Conservation (phyloP, 2,888 invertebrate genomes). For the Marasmarcha lunaedactyla region DNA sequence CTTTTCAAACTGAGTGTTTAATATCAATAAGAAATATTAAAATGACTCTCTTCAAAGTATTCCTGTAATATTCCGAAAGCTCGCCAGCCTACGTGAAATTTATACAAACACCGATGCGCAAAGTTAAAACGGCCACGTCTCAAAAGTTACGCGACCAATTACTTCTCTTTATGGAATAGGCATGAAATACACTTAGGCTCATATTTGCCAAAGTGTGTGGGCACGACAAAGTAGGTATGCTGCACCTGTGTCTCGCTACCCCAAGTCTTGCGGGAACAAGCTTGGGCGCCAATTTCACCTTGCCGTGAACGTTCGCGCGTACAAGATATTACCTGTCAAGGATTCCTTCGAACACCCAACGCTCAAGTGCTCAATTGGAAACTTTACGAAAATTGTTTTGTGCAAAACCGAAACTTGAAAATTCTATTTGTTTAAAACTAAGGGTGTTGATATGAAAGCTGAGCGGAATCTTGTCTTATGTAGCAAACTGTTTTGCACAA, state of each 20-base stretch:
- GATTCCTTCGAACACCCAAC: slow-evolving; percentile 27
- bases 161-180: slow-evolving; percentile 40
- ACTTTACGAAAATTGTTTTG: slow-evolving; percentile 13
- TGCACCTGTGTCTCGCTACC: slow-evolving; percentile 46
- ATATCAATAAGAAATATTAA: no score
- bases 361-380: slow-evolving; percentile 24
- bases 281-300: slow-evolving; percentile 43
- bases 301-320: slow-evolving; percentile 35
- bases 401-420: not conserved
- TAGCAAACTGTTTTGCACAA: no score
- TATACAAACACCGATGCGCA: slow-evolving; percentile 8
- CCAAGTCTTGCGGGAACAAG: slow-evolving; percentile 32
- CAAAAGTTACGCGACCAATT: slow-evolving; percentile 15
- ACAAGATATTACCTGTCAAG: slow-evolving; percentile 40
- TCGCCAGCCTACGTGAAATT: no score
- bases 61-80: no score
- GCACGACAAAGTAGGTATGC: slow-evolving; percentile 45
- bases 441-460: not conserved
- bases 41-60: no score
- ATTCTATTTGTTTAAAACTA: not conserved
- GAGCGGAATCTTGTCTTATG: not conserved
- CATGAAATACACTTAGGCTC: slow-evolving; percentile 41
- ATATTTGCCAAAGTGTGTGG: slow-evolving; percentile 43
- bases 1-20: no score
- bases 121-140: slow-evolving; percentile 23